Evolutionary conservation across 2,797 vertebrate species (phyloP), one percentile per base, ranked within the genome.

Genomic region (Chaenodraco wilsoni): DNA sequence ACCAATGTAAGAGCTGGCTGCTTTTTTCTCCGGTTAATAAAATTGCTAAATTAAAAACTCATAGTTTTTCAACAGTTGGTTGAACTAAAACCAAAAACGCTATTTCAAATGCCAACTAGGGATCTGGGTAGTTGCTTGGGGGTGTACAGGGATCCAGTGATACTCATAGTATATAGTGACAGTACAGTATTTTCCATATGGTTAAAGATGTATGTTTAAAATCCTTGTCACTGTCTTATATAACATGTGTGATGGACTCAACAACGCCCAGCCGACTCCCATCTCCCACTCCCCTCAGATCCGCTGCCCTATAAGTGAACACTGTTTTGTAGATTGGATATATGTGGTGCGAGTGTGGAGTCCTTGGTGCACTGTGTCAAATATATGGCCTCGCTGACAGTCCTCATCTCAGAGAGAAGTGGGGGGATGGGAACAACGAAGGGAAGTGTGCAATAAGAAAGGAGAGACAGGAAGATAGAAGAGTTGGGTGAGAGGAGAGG

Each of bases 381-480:
- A 88, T 89, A 83, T 89, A 89, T 84, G 69, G 84, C 66, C 73
- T 74, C 48, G 65, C 68, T 89, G 88, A 90, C 84, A 84, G 80
- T 68, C 60, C 37, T 68, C 83, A 46, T 88, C 74, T 75, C 67
- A 50, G 58, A 63, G 44, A 73, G 65, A 51, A 41, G 68, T 54
- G 31, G 80, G 80, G 82, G 81, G 74, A 52, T 45, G 76, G 82
- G 79, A 63, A 61, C 16, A 43, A 55, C 8, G 27, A 31, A 66
- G 41, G 44, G 73, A 65, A 14, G 37, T 68, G 65, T 14, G 58
- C 23, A 40, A 12, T 23, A 45, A 54, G 51, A 23, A 41, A 27
- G 52, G 60, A 66, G 55, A 21, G 49, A 67, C 0, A 3, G 21
- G 15, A 23, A 66, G 64, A 33, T 37, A 17, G 23, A 49, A 51